These are phyloP conservation scores for Meda fulgida DNA, from an alignment of 2,797 vertebrate species.

Conservation along the genomic window DNA sequence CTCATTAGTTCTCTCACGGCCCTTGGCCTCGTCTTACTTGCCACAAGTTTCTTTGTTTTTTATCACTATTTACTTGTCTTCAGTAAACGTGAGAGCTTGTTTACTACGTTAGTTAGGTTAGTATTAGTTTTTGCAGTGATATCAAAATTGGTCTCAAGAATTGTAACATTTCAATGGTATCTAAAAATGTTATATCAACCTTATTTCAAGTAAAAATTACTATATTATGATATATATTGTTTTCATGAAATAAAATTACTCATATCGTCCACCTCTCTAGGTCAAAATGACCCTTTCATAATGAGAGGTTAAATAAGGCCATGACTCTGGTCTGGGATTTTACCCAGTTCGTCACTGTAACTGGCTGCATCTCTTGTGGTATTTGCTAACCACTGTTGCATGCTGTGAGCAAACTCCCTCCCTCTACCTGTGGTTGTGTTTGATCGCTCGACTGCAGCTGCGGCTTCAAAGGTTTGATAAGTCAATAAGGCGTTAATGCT, in stretches of 20 bases:
- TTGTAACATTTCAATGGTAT: neutral
- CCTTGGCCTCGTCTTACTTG: no score
- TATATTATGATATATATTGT: neutral
- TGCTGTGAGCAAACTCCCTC: neutral
- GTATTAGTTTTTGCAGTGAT: neutral
- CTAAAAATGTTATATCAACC: neutral
- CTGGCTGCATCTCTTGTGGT: slow-evolving; percentile 6
- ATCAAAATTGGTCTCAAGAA: neutral
- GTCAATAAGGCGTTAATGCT: slow-evolving; percentile 34
- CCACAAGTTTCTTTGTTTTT: neutral
- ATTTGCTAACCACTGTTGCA: slow-evolving; percentile 18
- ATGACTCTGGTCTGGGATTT: slow-evolving; percentile 9
- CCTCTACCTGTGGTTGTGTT: slow-evolving; percentile 25
- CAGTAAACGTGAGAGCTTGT: neutral
- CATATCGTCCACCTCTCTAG: neutral
- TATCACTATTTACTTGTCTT: neutral
- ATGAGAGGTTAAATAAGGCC: neutral
- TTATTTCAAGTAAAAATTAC: neutral
- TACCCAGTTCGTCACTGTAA: slow-evolving; percentile 5
- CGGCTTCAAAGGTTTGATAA: slow-evolving; percentile 42
- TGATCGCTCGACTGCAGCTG: slow-evolving; percentile 23
- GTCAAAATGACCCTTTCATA: neutral
- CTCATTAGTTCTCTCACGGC: no score
- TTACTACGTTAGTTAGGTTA: neutral
- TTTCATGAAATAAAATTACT: neutral